Evolutionary conservation across 2,888 invertebrate genomes (phyloP).

Genomic region (Carabus problematicus): DNA sequence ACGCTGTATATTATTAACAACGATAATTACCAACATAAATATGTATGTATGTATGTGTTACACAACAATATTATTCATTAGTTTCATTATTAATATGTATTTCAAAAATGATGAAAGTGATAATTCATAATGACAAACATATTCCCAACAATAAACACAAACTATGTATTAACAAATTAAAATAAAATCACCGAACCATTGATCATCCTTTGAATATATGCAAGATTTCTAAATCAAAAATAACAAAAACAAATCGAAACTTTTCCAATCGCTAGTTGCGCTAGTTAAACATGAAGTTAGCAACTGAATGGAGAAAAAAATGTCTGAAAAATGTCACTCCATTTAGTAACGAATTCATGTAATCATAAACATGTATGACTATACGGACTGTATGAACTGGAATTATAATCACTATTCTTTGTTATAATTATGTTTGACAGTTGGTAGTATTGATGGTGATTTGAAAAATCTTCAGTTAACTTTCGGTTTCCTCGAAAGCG

Average conservation of each 20-base stretch:
- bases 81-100: no score
- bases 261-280: conserved; percentile 9
- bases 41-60: background rate
- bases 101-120: background rate
- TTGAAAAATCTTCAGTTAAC: no score
- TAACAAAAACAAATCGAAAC: conserved; percentile 10
- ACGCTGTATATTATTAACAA: no score
- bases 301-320: conserved; percentile 1
- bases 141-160: conserved; percentile 25
- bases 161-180: conserved; percentile 18
- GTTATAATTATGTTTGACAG: no score
- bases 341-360: no score
- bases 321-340: no score
- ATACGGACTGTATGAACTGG: no score
- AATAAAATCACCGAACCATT: conserved; percentile 39
- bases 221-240: conserved; percentile 11
- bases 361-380: no score
- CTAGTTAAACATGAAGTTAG: conserved; percentile 23
- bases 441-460: no score
- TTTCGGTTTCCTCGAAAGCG: no score
- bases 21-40: background rate
- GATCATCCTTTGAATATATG: conserved; percentile 3
- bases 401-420: no score
- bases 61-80: background rate
- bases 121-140: conserved; percentile 20